Percentiles rank a stretch among this genome's conserved stretches.
phyloP scores from a whole-genome alignment of 2,888 invertebrate species.

The Drosophila seclusa region DNA sequence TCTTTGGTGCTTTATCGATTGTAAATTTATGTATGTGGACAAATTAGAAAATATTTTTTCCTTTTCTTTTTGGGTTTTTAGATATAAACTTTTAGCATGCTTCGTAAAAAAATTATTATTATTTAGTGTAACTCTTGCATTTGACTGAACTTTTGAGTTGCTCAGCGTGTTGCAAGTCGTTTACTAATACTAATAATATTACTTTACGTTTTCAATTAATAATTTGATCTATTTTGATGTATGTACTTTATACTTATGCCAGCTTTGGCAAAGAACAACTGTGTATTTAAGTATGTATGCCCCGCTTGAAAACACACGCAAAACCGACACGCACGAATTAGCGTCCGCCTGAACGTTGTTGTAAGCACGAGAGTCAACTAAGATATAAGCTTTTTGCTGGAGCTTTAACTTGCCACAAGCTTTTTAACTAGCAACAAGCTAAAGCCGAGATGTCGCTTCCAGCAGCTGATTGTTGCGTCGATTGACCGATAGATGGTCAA shows the following conservation, averaged over 20 bases:
- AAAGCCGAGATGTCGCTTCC: slow-evolving; percentile 16
- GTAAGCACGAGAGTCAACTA: slow-evolving; percentile 47
- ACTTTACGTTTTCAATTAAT: not conserved
- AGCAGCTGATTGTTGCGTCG: slow-evolving; percentile 39
- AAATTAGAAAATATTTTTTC: slow-evolving; percentile 18
- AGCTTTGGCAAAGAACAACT: slow-evolving; percentile 24
- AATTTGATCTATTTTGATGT: slow-evolving; percentile 2
- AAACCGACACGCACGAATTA: slow-evolving; percentile 50
- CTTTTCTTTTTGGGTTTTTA: not conserved
- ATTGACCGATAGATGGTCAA: slow-evolving; percentile 16
- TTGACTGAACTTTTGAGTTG: not conserved
- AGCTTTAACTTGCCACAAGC: slow-evolving; percentile 72
- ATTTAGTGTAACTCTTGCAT: not conserved
- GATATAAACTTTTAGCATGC: slow-evolving; percentile 2
- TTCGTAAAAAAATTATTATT: not conserved
- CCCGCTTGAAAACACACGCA: slow-evolving; percentile 52
- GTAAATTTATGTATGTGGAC: slow-evolving; percentile 33
- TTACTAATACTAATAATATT: not conserved
- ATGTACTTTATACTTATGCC: not conserved
- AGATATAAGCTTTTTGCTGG: slow-evolving; percentile 47
- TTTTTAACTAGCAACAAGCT: slow-evolving; percentile 56
- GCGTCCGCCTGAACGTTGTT: slow-evolving; percentile 54
- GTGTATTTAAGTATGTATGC: slow-evolving; percentile 52
- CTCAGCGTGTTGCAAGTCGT: not conserved
- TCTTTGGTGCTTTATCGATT: slow-evolving; percentile 35